phyloP scores from a whole-genome alignment of 64 coral and sea anemone species.

The Montipora efflorescens region DNA sequence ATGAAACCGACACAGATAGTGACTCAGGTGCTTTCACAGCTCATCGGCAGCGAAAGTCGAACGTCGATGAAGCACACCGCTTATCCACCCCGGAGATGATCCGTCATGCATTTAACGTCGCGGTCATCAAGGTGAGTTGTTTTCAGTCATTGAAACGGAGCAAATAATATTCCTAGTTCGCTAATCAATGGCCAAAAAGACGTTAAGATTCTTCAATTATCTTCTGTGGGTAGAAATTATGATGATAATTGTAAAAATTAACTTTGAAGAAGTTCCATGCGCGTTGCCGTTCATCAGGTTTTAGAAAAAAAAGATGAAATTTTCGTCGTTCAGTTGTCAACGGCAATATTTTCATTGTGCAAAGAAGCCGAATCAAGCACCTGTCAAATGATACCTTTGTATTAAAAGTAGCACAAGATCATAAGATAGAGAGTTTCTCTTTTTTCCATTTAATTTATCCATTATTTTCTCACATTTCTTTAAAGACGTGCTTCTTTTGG shows the following conservation, averaged over 20 bases:
- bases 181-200: not conserved
- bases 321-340: no score
- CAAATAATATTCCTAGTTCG: not conserved
- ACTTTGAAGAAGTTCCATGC: not conserved
- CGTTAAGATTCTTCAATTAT: no score
- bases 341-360: not conserved
- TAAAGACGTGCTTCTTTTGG: no score
- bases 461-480: not conserved
- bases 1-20: constrained; percentile 36
- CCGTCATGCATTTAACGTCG: constrained; percentile 56
- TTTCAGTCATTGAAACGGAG: not conserved
- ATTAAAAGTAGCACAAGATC: not conserved
- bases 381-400: not conserved
- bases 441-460: not conserved
- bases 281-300: not conserved
- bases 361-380: not conserved
- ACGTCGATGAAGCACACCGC: constrained; percentile 12
- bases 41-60: constrained; percentile 5
- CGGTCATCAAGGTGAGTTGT: constrained; percentile 52
- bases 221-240: no score
- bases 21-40: constrained; percentile 30
- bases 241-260: no score
- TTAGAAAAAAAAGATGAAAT: not conserved
- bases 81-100: constrained; percentile 68
- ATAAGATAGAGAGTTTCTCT: not conserved